A percentile compares a stretch with the other conserved stretches of the same genome.
Conservation (phyloP, 2,888 invertebrate species). For the Ornithoptera alexandrae region DNA sequence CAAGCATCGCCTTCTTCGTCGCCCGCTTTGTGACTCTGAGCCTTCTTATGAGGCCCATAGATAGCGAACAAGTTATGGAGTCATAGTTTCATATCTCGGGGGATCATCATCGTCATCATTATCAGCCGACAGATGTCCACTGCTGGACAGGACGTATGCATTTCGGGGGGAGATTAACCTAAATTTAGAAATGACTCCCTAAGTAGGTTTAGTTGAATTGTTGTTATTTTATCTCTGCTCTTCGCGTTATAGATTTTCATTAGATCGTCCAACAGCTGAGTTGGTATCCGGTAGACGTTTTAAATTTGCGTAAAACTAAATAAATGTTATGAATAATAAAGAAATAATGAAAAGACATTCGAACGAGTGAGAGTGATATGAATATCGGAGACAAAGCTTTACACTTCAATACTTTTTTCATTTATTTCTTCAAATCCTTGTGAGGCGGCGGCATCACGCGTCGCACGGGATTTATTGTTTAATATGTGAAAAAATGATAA, state of each 20-base stretch:
- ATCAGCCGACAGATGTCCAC: too few relatives aligned
- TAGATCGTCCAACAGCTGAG: not conserved
- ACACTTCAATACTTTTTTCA: conserved; percentile 7
- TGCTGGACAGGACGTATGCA: too few relatives aligned
- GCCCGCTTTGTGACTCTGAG: too few relatives aligned
- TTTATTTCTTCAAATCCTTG: conserved; percentile 14
- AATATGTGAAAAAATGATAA: conserved; percentile 36
- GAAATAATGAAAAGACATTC: not conserved
- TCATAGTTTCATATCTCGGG: too few relatives aligned
- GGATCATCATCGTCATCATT: too few relatives aligned
- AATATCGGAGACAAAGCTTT: conserved; percentile 15
- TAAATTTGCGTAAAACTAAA: not conserved
- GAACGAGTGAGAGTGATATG: not conserved
- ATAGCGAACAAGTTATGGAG: too few relatives aligned
- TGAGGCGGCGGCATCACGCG: conserved; percentile 33
- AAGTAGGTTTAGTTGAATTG: too few relatives aligned
- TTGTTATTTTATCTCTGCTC: too few relatives aligned
- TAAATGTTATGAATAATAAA: not conserved
- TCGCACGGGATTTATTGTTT: conserved; percentile 41
- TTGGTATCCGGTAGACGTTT: not conserved
- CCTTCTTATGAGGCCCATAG: too few relatives aligned
- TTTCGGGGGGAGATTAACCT: too few relatives aligned
- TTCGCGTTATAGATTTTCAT: not conserved
- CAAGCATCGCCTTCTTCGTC: too few relatives aligned
- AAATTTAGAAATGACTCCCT: too few relatives aligned